Base-by-base conservation (phyloP, 2,888 invertebrate genomes). In the Crocallis elinguaria region DNA sequence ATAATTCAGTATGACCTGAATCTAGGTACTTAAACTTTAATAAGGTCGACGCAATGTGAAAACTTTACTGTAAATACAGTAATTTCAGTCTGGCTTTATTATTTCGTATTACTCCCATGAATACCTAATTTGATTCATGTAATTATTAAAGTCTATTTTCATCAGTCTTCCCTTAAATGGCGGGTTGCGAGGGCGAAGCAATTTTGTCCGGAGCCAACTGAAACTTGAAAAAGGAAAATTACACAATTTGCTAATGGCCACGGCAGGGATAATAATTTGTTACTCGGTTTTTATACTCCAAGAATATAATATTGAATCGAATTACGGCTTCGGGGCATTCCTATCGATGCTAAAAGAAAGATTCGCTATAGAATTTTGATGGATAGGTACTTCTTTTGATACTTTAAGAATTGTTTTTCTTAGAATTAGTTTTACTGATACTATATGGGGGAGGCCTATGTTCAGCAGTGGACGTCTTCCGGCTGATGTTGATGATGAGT, bases 221-320 rank as follows among this genome's bases (percentile, higher is more conserved):
- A 82, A 83, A 84, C 80, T 85, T 84, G 82, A 85, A 86, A 86
- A 87, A 88, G 81, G 86, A 88, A 86, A 87, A 87, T 88, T 87
- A 87, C 81, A 85, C 87, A 88, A 88, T 88, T 87, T 84, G 87
- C 85, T 88, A 88, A 88, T 88, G 84, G 87, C 73, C 62, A 72
- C 69, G 77, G 74, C 68, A 67, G 68, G 81, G 77, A 81, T 84
- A 80, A 84, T 86, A 82, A 85, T 86, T 86, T 80, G 82, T 79
- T 74, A 74, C 77, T 73, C 69, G 74, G 75, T 82, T 84, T 83
- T 83, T 84, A 78, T 79, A 78, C 70, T 74, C 66, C 65, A 63
- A 74, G 67, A 76, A 75, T 72, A 76, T 71, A 73, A 75, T 78
- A 76, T 81, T 78, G 71, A 74, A 75, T 74, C 57, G 54, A 60